These are phyloP conservation scores for Brachynemurus nebulosus DNA, from an alignment of 2,888 invertebrate species.

Conservation along the genomic window DNA sequence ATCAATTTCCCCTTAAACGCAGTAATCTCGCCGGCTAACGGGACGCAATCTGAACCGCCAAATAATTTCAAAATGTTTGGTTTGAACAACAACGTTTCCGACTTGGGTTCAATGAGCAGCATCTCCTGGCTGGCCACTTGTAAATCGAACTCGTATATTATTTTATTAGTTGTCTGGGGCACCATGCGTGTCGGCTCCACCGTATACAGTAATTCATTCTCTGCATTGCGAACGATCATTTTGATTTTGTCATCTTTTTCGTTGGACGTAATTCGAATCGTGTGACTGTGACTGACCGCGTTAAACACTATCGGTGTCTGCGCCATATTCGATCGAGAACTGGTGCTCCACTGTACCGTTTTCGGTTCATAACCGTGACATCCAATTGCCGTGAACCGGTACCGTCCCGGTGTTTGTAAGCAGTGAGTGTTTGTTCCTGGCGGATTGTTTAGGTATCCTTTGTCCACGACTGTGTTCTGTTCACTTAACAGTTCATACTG, in stretches of 20 bases:
- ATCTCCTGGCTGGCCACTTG: constrained; percentile 36
- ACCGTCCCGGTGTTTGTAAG: constrained; percentile 51
- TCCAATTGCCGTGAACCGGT: constrained; percentile 57
- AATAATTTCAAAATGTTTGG: constrained; percentile 44
- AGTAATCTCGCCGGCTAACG: constrained; percentile 45
- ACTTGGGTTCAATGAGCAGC: constrained; percentile 49
- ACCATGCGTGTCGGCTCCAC: neutral
- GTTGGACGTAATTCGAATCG: constrained; percentile 22
- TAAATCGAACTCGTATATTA: constrained; percentile 31
- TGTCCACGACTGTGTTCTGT: constrained; percentile 12
- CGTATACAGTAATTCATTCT: constrained; percentile 12
- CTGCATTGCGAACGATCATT: constrained; percentile 19
- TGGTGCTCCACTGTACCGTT: constrained; percentile 11
- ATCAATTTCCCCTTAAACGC: constrained; percentile 53
- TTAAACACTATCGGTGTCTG: constrained; percentile 26
- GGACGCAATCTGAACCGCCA: constrained; percentile 52
- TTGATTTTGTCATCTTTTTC: constrained; percentile 24
- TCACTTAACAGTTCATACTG: constrained; percentile 12
- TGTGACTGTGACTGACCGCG: constrained; percentile 25
- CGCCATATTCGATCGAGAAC: constrained; percentile 31
- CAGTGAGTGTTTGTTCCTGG: constrained; percentile 62
- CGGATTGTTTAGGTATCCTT: constrained; percentile 32
- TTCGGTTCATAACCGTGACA: constrained; percentile 60
- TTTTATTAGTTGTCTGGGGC: neutral
- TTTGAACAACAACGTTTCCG: constrained; percentile 56